Evolutionary conservation across 2,888 invertebrate genomes (phyloP).

Genomic region (Troglohyphantes excavatus): DNA sequence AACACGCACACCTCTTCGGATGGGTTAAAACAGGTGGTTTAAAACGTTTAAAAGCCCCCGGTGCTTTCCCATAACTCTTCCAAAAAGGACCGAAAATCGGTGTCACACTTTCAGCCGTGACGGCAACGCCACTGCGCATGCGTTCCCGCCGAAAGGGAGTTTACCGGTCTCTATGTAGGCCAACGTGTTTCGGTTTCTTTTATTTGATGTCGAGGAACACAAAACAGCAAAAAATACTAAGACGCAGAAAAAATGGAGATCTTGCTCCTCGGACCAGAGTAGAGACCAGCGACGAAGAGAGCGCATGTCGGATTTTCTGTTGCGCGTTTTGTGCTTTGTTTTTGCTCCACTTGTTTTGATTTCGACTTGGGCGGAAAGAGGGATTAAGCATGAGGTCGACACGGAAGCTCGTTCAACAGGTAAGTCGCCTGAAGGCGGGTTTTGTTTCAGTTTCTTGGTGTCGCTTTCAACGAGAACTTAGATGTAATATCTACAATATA

Average conservation of each 20-base stretch:
- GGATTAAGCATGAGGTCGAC: constrained; percentile 60
- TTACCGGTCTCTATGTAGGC: constrained; percentile 71
- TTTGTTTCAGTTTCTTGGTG: not conserved
- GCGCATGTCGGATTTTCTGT: constrained; percentile 49
- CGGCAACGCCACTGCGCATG: constrained; percentile 60
- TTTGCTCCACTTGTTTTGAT: constrained; percentile 55
- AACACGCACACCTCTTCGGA: too few relatives aligned
- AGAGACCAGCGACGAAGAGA: constrained; percentile 7
- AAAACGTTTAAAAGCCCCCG: not conserved
- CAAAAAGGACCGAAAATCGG: constrained; percentile 36
- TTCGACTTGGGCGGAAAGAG: constrained; percentile 11
- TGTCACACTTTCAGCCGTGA: constrained; percentile 64
- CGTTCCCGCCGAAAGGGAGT: constrained; percentile 61
- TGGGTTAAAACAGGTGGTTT: too few relatives aligned
- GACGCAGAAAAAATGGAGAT: constrained; percentile 29
- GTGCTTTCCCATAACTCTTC: constrained; percentile 9
- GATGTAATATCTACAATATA: too few relatives aligned
- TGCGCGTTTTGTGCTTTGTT: constrained; percentile 3
- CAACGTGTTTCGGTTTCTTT: constrained; percentile 63
- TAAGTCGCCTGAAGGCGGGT: constrained; percentile 42
- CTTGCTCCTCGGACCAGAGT: constrained; percentile 8
- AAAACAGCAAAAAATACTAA: not conserved
- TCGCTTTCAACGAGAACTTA: not conserved
- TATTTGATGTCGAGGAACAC: constrained; percentile 13
- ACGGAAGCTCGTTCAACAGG: constrained; percentile 62